Evolutionary conservation across 2,113 vertebrate genomes (phyloP), one percentile per base, ranked within the genome.

Genomic region (Illadopsis cleaveri): DNA sequence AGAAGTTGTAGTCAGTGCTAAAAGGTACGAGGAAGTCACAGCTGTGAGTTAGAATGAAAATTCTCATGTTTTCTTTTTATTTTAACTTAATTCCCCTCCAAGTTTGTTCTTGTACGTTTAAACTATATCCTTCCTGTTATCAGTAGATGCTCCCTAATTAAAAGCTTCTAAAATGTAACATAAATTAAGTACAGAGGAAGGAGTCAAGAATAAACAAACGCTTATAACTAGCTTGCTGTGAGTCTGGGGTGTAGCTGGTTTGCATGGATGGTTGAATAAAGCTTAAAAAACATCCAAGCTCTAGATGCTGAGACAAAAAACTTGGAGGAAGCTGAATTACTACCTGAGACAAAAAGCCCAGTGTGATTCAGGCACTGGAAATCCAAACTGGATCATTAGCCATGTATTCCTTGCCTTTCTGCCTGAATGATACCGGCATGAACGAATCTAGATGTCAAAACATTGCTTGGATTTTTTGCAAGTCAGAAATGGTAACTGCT

Each of bases 131-230:
- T 96, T 96, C 94, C 86, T 96, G 89, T 94, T 92, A 92, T 77
- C 85, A 72, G 88, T 94, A 94, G 94, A 95, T 72, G 56, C 79
- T 97, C 80, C 53, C 82, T 97, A 96, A 97, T 98, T 98, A 98
- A 97, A 97, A 96, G 82, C 82, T 96, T 94, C 97, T 97, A 94
- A 94, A 98, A 97, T 96, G 85, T 97, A 97, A 93, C 64, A 64
- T 97, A 96, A 98, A 98, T 98, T 96, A 97, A 95, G 89, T 95
- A 69, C 88, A 96, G 95, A 97, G 65, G 86, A 94, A 97, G 90
- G 62, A 96, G 92, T 89, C 71, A 94, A 96, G 92, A 94, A 87
- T 95, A 96, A 97, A 90, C 76, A 91, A 95, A 96, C 81, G 78
- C 94, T 95, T 98, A 90, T 97, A 97, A 93, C 71, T 93, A 95